Evolutionary conservation across 1,140 invertebrate species (phyloP), one percentile per base, ranked within the genome.

Genomic region (Eupristina koningsbergeri): DNA sequence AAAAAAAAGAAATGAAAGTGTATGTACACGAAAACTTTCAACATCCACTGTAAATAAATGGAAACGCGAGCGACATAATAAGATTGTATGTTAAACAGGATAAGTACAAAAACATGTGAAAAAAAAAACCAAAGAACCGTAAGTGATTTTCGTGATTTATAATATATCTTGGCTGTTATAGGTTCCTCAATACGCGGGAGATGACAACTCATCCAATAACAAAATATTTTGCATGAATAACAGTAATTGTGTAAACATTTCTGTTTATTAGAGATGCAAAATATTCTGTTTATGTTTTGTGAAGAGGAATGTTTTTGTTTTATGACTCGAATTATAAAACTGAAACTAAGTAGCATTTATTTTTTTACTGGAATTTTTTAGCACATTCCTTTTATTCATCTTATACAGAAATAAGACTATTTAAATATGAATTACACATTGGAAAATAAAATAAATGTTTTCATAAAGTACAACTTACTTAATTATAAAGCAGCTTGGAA

Each of bases 131-230:
- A 67, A 71, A 83, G 61, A 87, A 83, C 29, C 75, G 36, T 86
- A 84, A 84, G 78, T 85, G 34, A 85, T 58, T 87, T 89, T 89
- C 89, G 88, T 89, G 89, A 91, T 90, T 90, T 91, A 89, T 87
- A 83, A 89, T 89, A 89, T 89, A 85, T 90, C 88, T 90, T 90
- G 86, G 86, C 85, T 89, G 89, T 90, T 90, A 84, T 90, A 90
- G 89, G 89, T 89, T 53, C 83, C 61, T 84, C 86, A 86, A 87
- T 86, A 88, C 84, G 87, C 86, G 86, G 89, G 83, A 86, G 86
- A 76, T 81, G 80, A 87, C 84, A 87, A 87, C 83, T 86, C 86
- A 81, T 86, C 78, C 85, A 77, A 50, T 84, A 87, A 87, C 85
- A 88, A 86, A 86, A 87, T 88, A 88, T 88, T 89, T 89, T 89